Evolutionary conservation across 2,797 vertebrate species (phyloP).

Genomic region (Pangasius mekongensis): DNA sequence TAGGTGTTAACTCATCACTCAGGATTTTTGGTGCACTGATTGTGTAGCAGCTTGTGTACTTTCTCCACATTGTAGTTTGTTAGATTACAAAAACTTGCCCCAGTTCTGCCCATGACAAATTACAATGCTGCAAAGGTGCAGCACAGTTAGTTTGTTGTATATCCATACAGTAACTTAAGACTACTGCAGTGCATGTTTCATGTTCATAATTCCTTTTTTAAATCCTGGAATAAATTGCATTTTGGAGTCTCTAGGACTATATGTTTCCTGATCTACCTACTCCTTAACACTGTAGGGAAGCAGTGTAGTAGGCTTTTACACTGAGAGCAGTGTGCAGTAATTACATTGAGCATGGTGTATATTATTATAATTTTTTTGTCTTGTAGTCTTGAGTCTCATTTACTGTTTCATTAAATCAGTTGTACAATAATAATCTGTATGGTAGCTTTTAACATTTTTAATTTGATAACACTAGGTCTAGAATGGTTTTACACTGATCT

Average conservation of each 20-base stretch:
- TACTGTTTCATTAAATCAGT: neutral
- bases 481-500: neutral
- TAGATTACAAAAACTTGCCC: neutral
- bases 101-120: neutral
- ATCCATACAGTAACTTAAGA: neutral
- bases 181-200: neutral
- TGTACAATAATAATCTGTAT: neutral
- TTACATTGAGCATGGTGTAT: neutral
- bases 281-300: neutral
- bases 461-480: neutral
- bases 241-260: neutral
- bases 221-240: neutral
- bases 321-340: slow-evolving; percentile 1
- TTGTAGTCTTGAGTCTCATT: neutral
- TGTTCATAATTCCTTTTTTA: neutral
- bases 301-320: neutral
- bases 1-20: neutral
- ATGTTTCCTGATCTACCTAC: neutral
- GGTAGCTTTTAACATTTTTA: neutral
- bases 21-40: neutral
- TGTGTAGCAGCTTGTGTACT: neutral
- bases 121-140: slow-evolving; percentile 7
- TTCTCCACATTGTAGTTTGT: neutral
- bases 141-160: neutral
- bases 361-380: neutral